These are phyloP conservation scores for Drosophila gunungcola DNA, from an alignment of 1,140 invertebrate genomes.

Conservation along the genomic window DNA sequence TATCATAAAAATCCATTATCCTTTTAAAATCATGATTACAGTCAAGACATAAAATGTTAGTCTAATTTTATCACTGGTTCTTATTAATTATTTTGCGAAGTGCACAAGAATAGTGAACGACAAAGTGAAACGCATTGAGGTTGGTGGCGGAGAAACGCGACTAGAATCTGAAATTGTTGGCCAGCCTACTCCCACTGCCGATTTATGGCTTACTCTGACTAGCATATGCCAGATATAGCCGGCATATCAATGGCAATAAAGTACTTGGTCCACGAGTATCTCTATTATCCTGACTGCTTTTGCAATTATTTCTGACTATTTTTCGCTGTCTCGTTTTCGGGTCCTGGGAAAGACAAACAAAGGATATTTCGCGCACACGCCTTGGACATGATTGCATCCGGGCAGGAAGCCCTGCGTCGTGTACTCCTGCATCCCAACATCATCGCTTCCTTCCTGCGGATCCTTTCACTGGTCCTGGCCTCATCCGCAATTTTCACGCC, in stretches of 20 bases:
- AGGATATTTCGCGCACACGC: conserved; percentile 55
- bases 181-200: not conserved
- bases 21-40: no score
- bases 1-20: no score
- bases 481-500: conserved; percentile 83
- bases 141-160: conserved; percentile 19
- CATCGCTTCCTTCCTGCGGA: conserved; percentile 8
- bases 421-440: conserved; percentile 33
- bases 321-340: conserved; percentile 7
- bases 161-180: conserved; percentile 12
- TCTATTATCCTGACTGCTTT: conserved; percentile 36
- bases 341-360: conserved; percentile 76
- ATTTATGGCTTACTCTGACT: conserved; percentile 2
- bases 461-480: conserved; percentile 31
- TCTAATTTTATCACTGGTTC: no score
- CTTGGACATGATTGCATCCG: conserved; percentile 75
- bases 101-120: conserved; percentile 4
- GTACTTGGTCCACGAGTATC: conserved; percentile 44
- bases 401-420: conserved; percentile 54
- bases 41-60: no score
- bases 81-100: not conserved
- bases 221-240: conserved; percentile 50
- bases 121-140: conserved; percentile 63
- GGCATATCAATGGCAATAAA: conserved; percentile 37
- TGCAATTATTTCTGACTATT: conserved; percentile 41